Evolutionary conservation across 2,113 vertebrate species (phyloP).

Genomic region (Sciurus niger): DNA sequence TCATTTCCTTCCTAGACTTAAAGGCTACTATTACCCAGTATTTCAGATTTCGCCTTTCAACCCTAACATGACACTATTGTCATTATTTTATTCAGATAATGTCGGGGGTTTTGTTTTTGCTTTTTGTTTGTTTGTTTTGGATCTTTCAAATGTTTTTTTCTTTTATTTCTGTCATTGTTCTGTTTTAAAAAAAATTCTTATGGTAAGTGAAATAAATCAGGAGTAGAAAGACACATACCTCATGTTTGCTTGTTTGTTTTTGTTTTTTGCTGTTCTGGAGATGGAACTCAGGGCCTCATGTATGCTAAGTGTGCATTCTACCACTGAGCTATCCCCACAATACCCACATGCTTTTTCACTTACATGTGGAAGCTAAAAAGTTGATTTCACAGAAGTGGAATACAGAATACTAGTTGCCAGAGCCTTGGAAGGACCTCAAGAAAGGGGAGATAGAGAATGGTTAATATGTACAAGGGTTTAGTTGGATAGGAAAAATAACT

Average conservation of each 20-base stretch:
- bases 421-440: neutral
- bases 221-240: neutral
- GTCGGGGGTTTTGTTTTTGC: no score
- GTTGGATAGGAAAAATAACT: neutral
- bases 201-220: neutral
- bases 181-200: neutral
- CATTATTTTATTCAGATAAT: conserved; percentile 9
- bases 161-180: neutral
- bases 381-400: neutral
- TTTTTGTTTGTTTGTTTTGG: neutral
- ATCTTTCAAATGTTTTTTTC: neutral
- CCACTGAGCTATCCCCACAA: neutral
- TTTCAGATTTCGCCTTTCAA: neutral
- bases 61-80: neutral
- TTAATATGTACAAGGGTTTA: neutral
- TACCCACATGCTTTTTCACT: neutral
- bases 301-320: no score
- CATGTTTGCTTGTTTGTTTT: neutral
- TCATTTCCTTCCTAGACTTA: neutral
- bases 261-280: no score
- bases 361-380: neutral
- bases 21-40: neutral
- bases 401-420: neutral
- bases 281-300: no score
- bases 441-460: neutral